Evolutionary conservation across 2,113 vertebrate genomes (phyloP).

Genomic region (Megaptera novaeangliae): DNA sequence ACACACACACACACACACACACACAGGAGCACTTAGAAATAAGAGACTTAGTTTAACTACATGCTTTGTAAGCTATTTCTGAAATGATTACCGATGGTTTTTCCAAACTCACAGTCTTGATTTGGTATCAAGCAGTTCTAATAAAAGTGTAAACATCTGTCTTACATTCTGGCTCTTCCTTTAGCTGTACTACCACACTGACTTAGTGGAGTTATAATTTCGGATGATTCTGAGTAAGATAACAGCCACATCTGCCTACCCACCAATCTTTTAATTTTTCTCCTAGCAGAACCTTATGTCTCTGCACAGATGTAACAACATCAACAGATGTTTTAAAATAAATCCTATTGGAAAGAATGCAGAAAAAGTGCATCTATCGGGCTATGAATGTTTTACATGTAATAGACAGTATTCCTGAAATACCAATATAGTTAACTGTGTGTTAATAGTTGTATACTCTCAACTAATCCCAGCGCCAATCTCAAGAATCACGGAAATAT

Average conservation of each 20-base stretch:
- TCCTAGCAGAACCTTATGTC: neutral
- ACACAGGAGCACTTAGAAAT: neutral
- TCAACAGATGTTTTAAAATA: neutral
- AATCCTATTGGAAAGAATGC: neutral
- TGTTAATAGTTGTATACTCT: neutral
- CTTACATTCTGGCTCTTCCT: constrained; percentile 16
- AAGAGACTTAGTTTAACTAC: neutral
- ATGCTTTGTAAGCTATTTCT: constrained; percentile 1
- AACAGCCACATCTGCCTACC: constrained; percentile 40
- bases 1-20: neutral
- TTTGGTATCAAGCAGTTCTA: constrained; percentile 22
- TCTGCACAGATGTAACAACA: neutral
- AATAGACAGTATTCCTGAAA: neutral
- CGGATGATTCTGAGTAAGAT: constrained; percentile 44
- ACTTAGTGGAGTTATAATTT: constrained; percentile 7
- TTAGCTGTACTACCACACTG: neutral
- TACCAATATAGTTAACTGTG: neutral
- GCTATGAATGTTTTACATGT: neutral
- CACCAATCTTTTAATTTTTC: constrained; percentile 2
- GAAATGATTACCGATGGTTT: constrained; percentile 28
- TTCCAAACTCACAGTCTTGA: neutral
- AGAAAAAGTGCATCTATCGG: neutral
- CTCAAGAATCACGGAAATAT: neutral
- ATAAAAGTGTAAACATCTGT: constrained; percentile 56
- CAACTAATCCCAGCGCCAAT: neutral